Percentiles rank a stretch among this genome's conserved stretches.
Evolutionary conservation across 1,140 invertebrate species (phyloP).

Genomic region (Archivesica marissinica): DNA sequence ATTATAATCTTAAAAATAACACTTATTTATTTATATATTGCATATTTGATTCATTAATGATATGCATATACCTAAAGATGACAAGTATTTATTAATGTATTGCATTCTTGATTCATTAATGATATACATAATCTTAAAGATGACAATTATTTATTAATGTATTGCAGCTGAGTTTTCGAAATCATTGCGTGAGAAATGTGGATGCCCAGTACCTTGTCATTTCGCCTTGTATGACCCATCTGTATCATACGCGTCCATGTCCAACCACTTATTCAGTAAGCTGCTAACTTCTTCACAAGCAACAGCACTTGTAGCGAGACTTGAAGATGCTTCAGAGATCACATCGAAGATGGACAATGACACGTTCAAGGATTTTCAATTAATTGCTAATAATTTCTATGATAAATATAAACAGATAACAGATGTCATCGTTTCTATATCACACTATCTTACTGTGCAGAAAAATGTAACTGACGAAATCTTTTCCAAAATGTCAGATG

Average conservation of each 20-base stretch:
- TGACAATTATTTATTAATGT: background rate
- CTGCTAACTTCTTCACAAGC: background rate
- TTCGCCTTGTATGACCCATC: slow-evolving; percentile 54
- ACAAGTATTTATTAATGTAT: too few relatives aligned
- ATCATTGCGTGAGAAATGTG: slow-evolving; percentile 30
- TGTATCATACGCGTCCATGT: slow-evolving; percentile 55
- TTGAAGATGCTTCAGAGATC: slow-evolving; percentile 49
- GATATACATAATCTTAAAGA: background rate
- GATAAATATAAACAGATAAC: background rate
- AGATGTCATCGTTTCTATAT: slow-evolving; percentile 31
- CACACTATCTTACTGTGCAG: slow-evolving; percentile 9
- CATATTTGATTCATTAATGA: too few relatives aligned
- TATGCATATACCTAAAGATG: too few relatives aligned
- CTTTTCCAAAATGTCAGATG: slow-evolving; percentile 14
- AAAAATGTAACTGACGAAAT: slow-evolving; percentile 19
- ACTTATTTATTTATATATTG: too few relatives aligned
- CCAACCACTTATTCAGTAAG: slow-evolving; percentile 41
- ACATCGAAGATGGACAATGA: slow-evolving; percentile 33
- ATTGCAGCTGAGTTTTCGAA: slow-evolving; percentile 51
- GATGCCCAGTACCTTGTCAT: slow-evolving; percentile 60
- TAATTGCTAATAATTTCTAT: background rate
- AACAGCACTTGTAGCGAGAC: background rate
- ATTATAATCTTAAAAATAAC: too few relatives aligned
- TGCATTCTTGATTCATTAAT: too few relatives aligned
- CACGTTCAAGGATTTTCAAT: slow-evolving; percentile 30